phyloP scores from a whole-genome alignment of 2,888 invertebrate species.

The Alsophila aescularia region DNA sequence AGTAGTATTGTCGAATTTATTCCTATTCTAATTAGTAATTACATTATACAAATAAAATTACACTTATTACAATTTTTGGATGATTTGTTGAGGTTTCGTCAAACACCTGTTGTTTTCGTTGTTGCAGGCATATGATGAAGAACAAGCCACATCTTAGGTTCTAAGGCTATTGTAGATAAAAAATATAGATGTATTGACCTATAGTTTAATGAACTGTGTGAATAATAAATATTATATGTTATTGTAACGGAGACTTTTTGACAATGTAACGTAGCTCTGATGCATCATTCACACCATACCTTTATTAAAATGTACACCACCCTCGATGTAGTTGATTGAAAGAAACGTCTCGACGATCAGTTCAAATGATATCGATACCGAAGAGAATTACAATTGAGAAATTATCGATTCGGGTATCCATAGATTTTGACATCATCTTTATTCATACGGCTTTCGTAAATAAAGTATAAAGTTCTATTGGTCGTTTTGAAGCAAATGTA shows the following conservation, averaged over 20 bases:
- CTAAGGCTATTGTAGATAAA: constrained; percentile 73
- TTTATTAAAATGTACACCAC: too few relatives aligned
- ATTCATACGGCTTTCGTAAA: too few relatives aligned
- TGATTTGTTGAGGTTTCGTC: too few relatives aligned
- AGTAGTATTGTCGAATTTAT: too few relatives aligned
- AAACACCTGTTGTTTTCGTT: constrained; percentile 43
- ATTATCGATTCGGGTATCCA: neutral
- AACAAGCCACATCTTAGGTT: constrained; percentile 94
- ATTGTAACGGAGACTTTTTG: constrained; percentile 43
- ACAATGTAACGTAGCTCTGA: constrained; percentile 1
- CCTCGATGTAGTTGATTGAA: neutral
- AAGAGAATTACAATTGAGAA: too few relatives aligned
- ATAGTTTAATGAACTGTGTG: constrained; percentile 65
- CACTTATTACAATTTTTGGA: too few relatives aligned
- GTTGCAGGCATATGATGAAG: constrained; percentile 93
- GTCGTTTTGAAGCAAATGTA: too few relatives aligned
- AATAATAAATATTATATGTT: constrained; percentile 65
- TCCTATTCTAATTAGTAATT: too few relatives aligned
- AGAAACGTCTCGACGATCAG: neutral
- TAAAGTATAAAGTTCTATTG: too few relatives aligned
- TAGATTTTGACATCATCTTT: too few relatives aligned
- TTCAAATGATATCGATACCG: too few relatives aligned
- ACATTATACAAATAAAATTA: too few relatives aligned
- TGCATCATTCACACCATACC: constrained; percentile 13
- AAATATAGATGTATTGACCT: constrained; percentile 57